These are phyloP conservation scores for Empidonax alnorum DNA, from an alignment of 2,113 vertebrate genomes.

Conservation along the genomic window DNA sequence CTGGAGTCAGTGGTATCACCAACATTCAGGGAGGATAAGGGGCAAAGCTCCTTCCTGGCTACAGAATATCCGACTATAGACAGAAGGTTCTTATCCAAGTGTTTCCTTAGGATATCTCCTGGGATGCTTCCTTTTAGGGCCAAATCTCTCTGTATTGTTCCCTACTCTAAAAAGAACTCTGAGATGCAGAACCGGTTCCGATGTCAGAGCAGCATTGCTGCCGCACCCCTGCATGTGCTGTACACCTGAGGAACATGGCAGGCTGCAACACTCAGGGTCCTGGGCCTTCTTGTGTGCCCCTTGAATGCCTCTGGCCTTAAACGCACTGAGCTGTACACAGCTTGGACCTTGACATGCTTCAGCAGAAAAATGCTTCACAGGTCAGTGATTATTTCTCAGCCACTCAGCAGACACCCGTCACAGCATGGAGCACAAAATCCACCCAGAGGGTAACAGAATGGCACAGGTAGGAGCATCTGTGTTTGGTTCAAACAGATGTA, in stretches of 20 bases:
- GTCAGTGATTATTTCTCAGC: neutral
- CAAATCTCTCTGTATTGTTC: neutral
- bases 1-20: neutral
- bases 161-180: neutral
- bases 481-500: neutral
- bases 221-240: fast-evolving
- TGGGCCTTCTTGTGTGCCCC: fast-evolving
- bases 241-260: neutral
- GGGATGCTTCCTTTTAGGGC: neutral
- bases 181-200: neutral
- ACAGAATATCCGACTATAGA: neutral
- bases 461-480: neutral
- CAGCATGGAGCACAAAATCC: neutral
- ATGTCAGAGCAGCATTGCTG: neutral
- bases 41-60: neutral
- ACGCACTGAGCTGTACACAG: neutral
- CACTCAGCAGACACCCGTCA: too few relatives aligned
- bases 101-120: neutral
- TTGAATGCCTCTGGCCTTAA: fast-evolving
- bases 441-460: neutral
- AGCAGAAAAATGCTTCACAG: neutral
- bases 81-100: neutral
- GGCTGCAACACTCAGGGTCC: neutral
- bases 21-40: neutral
- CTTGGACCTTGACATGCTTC: neutral